phyloP scores from a whole-genome alignment of 2,888 invertebrate genomes.

The Sinohyriopsis cumingii region DNA sequence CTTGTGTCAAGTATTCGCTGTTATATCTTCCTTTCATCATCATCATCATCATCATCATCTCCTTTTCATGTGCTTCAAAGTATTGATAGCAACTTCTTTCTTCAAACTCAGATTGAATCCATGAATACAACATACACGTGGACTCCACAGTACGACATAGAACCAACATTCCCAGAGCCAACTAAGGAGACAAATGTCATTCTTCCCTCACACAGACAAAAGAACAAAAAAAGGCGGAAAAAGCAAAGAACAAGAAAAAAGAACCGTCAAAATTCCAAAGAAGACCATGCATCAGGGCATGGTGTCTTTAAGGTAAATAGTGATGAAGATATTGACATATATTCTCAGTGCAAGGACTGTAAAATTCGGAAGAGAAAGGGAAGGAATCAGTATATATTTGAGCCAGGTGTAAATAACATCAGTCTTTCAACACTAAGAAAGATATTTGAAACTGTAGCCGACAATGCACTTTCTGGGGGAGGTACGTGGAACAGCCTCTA shows the following conservation, averaged over 20 bases:
- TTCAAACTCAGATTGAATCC: too few species aligned
- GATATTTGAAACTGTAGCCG: conserved; percentile 36
- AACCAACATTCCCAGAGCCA: conserved; percentile 3
- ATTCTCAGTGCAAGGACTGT: conserved; percentile 25
- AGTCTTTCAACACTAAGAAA: conserved; percentile 26
- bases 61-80: too few species aligned
- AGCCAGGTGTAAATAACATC: conserved; percentile 8
- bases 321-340: conserved; percentile 17
- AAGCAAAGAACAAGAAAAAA: conserved; percentile 25
- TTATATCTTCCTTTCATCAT: too few species aligned
- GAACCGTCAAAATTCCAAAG: conserved; percentile 15
- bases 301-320: conserved; percentile 17
- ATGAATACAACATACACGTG: too few species aligned
- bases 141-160: not conserved
- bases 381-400: conserved; percentile 12
- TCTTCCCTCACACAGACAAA: conserved; percentile 26
- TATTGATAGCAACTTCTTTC: too few species aligned
- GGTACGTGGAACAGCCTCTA: conserved; percentile 25
- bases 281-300: conserved; percentile 12
- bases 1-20: too few species aligned
- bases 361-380: conserved; percentile 38
- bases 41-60: too few species aligned
- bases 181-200: conserved; percentile 28
- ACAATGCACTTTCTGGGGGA: conserved; percentile 34
- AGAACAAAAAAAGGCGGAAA: conserved; percentile 26